Conservation (phyloP, 2,113 vertebrate species). For the Stercorarius parasiticus region DNA sequence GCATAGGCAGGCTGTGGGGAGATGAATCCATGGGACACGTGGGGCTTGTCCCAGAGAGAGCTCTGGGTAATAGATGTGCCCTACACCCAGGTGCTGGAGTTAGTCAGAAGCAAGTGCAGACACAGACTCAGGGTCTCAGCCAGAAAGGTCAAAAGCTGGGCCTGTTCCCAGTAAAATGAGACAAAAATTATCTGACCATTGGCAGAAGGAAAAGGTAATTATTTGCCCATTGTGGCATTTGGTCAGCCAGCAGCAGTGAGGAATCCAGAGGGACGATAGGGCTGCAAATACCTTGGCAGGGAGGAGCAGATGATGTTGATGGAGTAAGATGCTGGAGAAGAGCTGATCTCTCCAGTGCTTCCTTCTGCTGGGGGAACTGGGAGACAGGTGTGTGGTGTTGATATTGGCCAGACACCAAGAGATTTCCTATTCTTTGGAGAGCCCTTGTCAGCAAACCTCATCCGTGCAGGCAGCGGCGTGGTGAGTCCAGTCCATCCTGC, state of each 20-base stretch:
- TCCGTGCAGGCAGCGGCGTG: not conserved
- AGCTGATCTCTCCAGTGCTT: not conserved
- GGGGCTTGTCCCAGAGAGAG: not conserved
- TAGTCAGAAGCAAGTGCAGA: not conserved
- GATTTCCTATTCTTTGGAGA: not conserved
- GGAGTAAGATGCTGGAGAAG: not conserved
- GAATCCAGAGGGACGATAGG: not conserved
- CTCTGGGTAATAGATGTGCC: not conserved
- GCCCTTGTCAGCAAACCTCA: not conserved
- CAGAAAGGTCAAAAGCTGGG: not conserved
- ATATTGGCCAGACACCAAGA: not conserved
- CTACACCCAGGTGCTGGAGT: not conserved
- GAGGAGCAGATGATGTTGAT: not conserved
- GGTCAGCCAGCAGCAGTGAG: rapidly evolving
- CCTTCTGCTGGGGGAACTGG: not conserved
- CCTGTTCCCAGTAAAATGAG: not conserved
- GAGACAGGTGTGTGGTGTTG: not conserved
- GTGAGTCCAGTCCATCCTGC: not conserved
- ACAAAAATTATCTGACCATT: not conserved
- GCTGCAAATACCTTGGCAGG: not conserved
- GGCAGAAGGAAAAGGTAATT: not conserved
- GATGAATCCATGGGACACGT: rapidly evolving
- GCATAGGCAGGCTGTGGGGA: not conserved
- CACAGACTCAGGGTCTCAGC: not conserved
- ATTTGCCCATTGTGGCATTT: not conserved